These are phyloP conservation scores for Mugil cephalus DNA, from an alignment of 2,113 vertebrate genomes.

Conservation along the genomic window DNA sequence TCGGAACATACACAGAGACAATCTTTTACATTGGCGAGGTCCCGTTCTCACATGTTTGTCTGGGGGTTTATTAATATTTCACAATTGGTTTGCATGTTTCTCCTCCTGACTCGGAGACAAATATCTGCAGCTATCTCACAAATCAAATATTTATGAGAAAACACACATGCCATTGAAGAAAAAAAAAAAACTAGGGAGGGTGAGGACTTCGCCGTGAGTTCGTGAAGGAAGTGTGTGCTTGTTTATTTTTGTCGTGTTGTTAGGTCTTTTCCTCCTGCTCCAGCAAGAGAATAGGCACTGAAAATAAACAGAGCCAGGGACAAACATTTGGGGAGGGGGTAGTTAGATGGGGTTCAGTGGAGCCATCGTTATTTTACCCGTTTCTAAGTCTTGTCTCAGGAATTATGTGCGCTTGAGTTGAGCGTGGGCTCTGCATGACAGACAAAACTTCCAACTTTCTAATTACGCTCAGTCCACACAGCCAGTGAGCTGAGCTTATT, in stretches of 20 bases:
- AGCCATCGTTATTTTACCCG: too few species aligned
- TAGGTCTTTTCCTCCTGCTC: slow-evolving; percentile 57
- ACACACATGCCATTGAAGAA: slow-evolving; percentile 69
- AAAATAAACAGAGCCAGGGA: slow-evolving; percentile 48
- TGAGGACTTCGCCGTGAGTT: slow-evolving; percentile 42
- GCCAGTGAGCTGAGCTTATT: slow-evolving; percentile 2
- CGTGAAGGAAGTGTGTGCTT: slow-evolving; percentile 47
- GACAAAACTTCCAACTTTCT: background rate
- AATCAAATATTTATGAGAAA: slow-evolving; percentile 78
- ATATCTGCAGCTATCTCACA: slow-evolving; percentile 62
- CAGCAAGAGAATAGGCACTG: slow-evolving; percentile 47
- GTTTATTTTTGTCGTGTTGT: slow-evolving; percentile 43
- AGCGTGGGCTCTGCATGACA: background rate
- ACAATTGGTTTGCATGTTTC: slow-evolving; percentile 71
- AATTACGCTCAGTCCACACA: background rate
- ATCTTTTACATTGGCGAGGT: slow-evolving; percentile 44
- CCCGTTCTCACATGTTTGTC: slow-evolving; percentile 62
- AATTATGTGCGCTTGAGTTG: background rate
- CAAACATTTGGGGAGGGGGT: background rate
- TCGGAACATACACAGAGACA: slow-evolving; percentile 61
- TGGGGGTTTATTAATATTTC: slow-evolving; percentile 76
- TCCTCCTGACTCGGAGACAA: slow-evolving; percentile 51
- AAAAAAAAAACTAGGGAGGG: slow-evolving; percentile 48
- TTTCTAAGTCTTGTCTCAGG: background rate
- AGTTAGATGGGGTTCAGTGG: too few species aligned